Base-by-base conservation (phyloP, 2,888 invertebrate species). In the Alsophila aescularia region DNA sequence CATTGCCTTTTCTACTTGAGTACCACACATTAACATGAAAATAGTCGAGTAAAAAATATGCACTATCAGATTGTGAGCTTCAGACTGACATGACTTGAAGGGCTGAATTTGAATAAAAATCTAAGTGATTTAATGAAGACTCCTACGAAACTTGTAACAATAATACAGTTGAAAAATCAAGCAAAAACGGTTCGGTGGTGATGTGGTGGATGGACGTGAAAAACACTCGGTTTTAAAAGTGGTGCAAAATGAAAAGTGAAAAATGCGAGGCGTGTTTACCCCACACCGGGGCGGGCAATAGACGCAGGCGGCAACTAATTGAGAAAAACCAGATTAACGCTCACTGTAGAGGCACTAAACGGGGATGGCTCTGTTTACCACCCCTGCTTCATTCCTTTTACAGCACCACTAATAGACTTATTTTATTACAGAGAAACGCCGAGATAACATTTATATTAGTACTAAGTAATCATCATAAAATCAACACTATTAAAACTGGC, bases 311-410 rank as follows among this genome's bases (percentile, higher is more conserved):
- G 77, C 78, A 77, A 85, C 86, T 87, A 87, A 90, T 88, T 87
- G 87, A 83, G 82, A 83, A 82, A 85, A 89, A 89, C 85, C 77
- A 86, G 87, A 89, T 89, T 88, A 89, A 86, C 87, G 83, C 85
- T 77, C 79, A 79, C 80, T 75, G 80, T 79, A 82, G 74, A 79
- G 77, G 77, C 82, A 83, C 81, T 85, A 83, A 85, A 85, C 80
- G 77, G 74, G 77, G 79, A 81, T 79, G 79, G 75, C 79, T 79
- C 75, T 81, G 80, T 83, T 84, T 82, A 81, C 83, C 81, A 73
- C 79, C 79, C 74, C 73, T 60, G 77, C 75, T 79, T 77, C 75
- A 75, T 83, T 82, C 75, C 77, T 81, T 83, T 83, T 83, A 84
- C 80, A 83, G 74, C 83, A 75, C 82, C 81, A 78, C 82, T 86